A percentile compares a stretch with the other conserved stretches of the same genome.
Conservation (phyloP, 2,797 vertebrate species). For the Urophycis tenuis region DNA sequence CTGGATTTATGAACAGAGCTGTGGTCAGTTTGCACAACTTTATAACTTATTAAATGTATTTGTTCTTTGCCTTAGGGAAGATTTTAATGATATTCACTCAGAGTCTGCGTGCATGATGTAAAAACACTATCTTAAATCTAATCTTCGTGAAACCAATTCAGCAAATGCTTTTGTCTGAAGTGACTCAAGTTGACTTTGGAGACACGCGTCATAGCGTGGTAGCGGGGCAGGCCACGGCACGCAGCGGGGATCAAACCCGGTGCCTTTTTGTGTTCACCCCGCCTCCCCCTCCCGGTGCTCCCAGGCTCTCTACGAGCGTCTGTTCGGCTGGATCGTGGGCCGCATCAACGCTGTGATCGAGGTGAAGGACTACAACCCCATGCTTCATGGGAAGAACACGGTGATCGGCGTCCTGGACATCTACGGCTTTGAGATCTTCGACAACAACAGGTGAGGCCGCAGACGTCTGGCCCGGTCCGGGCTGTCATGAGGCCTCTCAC, state of each 20-base stretch:
- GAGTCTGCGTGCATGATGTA: too few species aligned
- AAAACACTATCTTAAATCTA: too few species aligned
- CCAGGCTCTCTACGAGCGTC: slow-evolving; percentile 85
- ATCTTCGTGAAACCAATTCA: too few species aligned
- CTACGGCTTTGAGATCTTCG: slow-evolving; percentile 92
- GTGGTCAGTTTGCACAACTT: too few species aligned
- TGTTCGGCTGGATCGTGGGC: slow-evolving; percentile 86
- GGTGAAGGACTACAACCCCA: slow-evolving; percentile 75
- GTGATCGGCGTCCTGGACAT: slow-evolving; percentile 92
- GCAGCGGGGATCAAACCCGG: neutral
- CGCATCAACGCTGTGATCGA: slow-evolving; percentile 83
- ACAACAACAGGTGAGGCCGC: slow-evolving; percentile 76
- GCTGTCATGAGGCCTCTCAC: neutral
- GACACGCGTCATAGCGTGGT: neutral
- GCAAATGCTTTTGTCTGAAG: too few species aligned
- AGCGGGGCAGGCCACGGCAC: neutral
- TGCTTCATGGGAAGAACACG: slow-evolving; percentile 85
- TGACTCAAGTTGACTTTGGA: too few species aligned
- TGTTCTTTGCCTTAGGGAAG: neutral
- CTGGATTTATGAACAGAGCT: neutral
- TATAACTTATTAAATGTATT: too few species aligned
- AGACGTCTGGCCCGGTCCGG: neutral
- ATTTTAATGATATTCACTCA: neutral
- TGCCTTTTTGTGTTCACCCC: neutral
- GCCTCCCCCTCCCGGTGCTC: neutral